A percentile compares a stretch with the other conserved stretches of the same genome.
phyloP scores from a whole-genome alignment of 2,797 vertebrate species.

The Austrolebias charrua region DNA sequence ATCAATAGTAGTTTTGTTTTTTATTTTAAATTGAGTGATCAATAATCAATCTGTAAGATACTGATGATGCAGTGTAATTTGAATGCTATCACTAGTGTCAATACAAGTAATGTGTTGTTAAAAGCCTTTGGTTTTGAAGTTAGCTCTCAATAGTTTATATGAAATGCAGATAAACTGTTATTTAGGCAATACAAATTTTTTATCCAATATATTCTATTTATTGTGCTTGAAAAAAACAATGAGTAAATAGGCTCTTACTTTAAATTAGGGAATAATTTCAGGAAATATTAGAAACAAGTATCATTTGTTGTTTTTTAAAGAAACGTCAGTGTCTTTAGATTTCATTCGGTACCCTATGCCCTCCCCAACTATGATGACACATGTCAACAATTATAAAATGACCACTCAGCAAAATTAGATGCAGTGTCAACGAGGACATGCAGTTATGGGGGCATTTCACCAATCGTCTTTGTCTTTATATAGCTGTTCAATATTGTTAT shows the following conservation, averaged over 20 bases:
- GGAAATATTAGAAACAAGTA: neutral
- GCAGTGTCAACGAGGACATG: neutral
- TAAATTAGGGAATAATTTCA: neutral
- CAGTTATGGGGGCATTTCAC: constrained; percentile 30
- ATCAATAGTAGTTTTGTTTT: too few relatives aligned
- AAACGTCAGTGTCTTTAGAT: neutral
- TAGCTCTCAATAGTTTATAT: too few relatives aligned
- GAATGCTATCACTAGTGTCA: too few relatives aligned
- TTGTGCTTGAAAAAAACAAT: too few relatives aligned
- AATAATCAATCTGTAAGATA: too few relatives aligned
- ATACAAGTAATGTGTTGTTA: too few relatives aligned
- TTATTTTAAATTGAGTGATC: too few relatives aligned
- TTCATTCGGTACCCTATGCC: neutral
- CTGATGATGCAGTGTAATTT: too few relatives aligned
- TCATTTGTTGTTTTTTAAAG: neutral
- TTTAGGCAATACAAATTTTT: too few relatives aligned
- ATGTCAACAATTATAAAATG: constrained; percentile 29
- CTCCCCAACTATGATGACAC: constrained; percentile 8
- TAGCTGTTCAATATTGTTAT: constrained; percentile 14
- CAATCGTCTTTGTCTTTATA: neutral
- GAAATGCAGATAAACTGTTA: too few relatives aligned
- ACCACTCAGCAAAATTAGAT: neutral
- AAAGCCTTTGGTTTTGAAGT: too few relatives aligned
- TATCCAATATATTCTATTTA: too few relatives aligned
- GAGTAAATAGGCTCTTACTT: neutral